phyloP scores from a whole-genome alignment of 2,797 vertebrate genomes.

The Nannoperca obscura region DNA sequence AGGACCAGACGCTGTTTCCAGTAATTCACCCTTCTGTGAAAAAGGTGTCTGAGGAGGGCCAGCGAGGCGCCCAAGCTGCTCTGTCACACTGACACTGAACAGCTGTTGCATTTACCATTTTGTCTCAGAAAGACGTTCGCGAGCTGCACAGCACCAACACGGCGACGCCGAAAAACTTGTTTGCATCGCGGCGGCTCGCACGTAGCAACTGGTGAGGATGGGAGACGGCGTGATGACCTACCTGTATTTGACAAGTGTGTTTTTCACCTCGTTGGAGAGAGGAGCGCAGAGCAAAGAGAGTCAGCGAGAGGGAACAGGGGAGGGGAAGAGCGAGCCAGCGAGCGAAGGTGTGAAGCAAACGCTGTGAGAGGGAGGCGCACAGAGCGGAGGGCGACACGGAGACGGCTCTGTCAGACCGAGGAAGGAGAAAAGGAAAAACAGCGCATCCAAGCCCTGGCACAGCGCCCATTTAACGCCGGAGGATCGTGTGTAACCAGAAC shows the following conservation, averaged over 20 bases:
- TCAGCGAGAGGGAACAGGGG: slow-evolving; percentile 61
- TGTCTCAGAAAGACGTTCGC: slow-evolving; percentile 8
- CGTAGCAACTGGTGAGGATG: slow-evolving; percentile 81
- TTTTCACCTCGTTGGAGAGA: slow-evolving; percentile 83
- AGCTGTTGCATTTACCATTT: slow-evolving; percentile 63
- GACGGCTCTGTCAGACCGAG: slow-evolving; percentile 43
- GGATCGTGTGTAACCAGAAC: slow-evolving; percentile 44
- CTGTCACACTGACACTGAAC: slow-evolving; percentile 57
- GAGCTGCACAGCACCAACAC: not conserved
- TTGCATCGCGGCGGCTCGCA: slow-evolving; percentile 56
- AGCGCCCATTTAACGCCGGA: slow-evolving; percentile 40
- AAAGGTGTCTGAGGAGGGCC: slow-evolving; percentile 38
- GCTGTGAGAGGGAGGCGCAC: slow-evolving; percentile 44
- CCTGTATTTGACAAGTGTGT: slow-evolving; percentile 81
- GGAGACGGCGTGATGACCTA: slow-evolving; percentile 72
- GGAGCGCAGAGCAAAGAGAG: slow-evolving; percentile 61
- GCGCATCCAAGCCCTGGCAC: slow-evolving; percentile 40
- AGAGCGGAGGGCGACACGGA: slow-evolving; percentile 23
- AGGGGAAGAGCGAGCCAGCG: slow-evolving; percentile 59
- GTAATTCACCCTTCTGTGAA: slow-evolving; percentile 46
- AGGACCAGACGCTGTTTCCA: slow-evolving; percentile 40
- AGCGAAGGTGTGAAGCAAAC: slow-evolving; percentile 63
- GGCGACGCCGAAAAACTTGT: slow-evolving; percentile 54
- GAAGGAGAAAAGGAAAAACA: slow-evolving; percentile 33
- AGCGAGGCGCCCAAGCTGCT: slow-evolving; percentile 32